These are phyloP conservation scores for Bolinopsis microptera DNA, from an alignment of 37 sponge, comb jelly and placozoan species.

Conservation along the genomic window DNA sequence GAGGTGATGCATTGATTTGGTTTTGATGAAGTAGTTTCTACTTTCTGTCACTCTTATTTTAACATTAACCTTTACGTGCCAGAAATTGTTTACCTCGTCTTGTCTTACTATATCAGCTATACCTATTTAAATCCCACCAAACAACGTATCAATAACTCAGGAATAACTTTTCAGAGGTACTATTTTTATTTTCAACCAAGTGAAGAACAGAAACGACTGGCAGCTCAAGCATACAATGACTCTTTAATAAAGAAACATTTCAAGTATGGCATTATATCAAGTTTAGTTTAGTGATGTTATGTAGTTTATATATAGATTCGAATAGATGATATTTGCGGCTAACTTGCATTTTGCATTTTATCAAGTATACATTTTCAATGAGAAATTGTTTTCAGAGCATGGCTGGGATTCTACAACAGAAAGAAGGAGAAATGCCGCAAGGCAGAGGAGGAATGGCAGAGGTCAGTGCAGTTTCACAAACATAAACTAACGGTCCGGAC, in stretches of 20 bases:
- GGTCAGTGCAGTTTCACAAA: not conserved
- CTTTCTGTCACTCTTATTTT: too few relatives aligned
- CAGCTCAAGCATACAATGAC: constrained; percentile 55
- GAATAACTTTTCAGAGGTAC: constrained; percentile 17
- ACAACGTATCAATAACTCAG: too few relatives aligned
- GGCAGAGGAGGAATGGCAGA: not conserved
- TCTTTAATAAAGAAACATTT: constrained; percentile 39
- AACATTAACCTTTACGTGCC: too few relatives aligned
- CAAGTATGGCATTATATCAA: not conserved
- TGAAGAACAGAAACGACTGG: constrained; percentile 41
- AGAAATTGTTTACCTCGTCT: too few relatives aligned
- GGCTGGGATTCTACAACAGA: constrained; percentile 41
- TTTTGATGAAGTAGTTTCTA: too few relatives aligned
- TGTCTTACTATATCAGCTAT: too few relatives aligned
- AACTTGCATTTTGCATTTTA: too few relatives aligned
- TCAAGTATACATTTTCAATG: too few relatives aligned
- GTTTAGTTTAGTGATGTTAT: not conserved
- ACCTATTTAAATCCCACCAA: too few relatives aligned
- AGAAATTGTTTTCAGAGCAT: constrained; percentile 27
- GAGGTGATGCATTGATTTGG: too few relatives aligned
- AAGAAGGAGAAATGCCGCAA: constrained; percentile 29
- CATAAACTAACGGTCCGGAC: not conserved
- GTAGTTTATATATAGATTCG: too few relatives aligned
- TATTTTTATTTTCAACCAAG: constrained; percentile 59
- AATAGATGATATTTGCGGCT: too few relatives aligned